Percentiles rank a stretch among this genome's conserved stretches.
These are phyloP conservation scores for Oncorhynchus keta DNA, from an alignment of 2,113 vertebrate species.

Conservation along the genomic window DNA sequence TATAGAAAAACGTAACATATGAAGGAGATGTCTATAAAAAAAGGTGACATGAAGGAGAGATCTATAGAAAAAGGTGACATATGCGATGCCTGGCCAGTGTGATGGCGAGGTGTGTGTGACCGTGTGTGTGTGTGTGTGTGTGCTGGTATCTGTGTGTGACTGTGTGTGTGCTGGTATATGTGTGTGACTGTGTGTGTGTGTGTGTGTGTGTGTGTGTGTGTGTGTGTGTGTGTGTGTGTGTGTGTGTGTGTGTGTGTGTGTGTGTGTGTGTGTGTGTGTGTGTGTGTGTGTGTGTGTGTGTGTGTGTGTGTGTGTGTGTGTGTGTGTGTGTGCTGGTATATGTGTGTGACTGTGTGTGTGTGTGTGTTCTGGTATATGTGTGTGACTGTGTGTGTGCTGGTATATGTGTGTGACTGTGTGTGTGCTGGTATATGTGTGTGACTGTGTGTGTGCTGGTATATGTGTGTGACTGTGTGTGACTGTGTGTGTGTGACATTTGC, in stretches of 20 bases:
- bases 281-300: too few species aligned
- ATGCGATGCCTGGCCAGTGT: constrained; percentile 52
- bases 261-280: too few species aligned
- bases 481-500: constrained; percentile 66
- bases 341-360: constrained; percentile 27
- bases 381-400: constrained; percentile 8
- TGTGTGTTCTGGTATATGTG: constrained; percentile 7
- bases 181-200: too few species aligned
- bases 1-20: background rate
- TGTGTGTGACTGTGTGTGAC: constrained; percentile 15
- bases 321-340: constrained; percentile 9
- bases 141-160: too few species aligned
- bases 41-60: background rate
- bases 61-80: background rate
- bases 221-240: too few species aligned
- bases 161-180: too few species aligned
- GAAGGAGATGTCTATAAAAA: background rate
- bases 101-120: constrained; percentile 9
- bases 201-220: too few species aligned
- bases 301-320: too few species aligned
- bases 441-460: constrained; percentile 24
- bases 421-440: background rate
- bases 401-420: constrained; percentile 40
- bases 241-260: too few species aligned
- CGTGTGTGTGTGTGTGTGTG: constrained; percentile 28